A percentile compares a stretch with the other conserved stretches of the same genome.
These are phyloP conservation scores for Sminthurinus signatus DNA, from an alignment of 1,140 invertebrate genomes.

Conservation along the genomic window DNA sequence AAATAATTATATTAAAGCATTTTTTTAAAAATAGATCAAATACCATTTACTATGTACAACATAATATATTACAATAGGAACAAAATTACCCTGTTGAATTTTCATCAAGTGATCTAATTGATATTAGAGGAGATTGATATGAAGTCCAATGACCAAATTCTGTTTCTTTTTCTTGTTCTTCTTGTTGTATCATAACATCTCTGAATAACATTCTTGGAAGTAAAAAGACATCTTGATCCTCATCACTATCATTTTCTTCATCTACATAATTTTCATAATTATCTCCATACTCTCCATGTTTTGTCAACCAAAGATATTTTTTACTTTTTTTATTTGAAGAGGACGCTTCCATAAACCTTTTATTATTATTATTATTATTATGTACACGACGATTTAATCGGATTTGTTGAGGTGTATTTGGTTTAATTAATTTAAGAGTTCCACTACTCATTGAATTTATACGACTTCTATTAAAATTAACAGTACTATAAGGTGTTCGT, in stretches of 20 bases:
- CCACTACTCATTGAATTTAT: background rate
- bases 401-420: too few relatives aligned
- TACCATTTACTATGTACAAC: background rate
- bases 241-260: background rate
- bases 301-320: too few relatives aligned
- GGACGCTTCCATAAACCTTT: background rate
- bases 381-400: too few relatives aligned
- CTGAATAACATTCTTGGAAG: background rate
- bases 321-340: background rate
- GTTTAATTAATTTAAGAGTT: too few relatives aligned
- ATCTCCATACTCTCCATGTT: background rate
- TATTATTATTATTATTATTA: too few relatives aligned
- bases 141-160: background rate
- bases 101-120: background rate
- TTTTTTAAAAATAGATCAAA: too few relatives aligned
- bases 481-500: background rate
- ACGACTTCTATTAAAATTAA: background rate
- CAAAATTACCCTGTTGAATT: background rate
- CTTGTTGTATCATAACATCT: slow-evolving; percentile 1
- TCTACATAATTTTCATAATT: background rate
- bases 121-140: background rate
- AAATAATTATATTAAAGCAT: too few relatives aligned
- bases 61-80: background rate
- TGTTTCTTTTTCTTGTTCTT: too few relatives aligned
- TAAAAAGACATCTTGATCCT: background rate